Conservation (phyloP, 2,797 vertebrate genomes). For the Hapalemur alaotrensis region DNA sequence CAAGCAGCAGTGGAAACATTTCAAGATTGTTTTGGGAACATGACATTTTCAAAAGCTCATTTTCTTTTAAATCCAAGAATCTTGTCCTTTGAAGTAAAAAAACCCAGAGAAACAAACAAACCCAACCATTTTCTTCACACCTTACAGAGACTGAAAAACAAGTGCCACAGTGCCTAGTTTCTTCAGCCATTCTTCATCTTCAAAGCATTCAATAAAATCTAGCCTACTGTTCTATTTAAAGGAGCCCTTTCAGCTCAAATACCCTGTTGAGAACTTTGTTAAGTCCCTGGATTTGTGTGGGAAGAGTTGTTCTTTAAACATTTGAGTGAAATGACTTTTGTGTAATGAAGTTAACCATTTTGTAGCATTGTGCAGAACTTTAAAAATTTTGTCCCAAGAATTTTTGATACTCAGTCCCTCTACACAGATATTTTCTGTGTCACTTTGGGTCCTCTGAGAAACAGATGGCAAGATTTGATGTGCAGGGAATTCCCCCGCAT, state of each 20-base stretch:
- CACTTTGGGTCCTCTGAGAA: neutral
- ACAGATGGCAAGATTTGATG: neutral
- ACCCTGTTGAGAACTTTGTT: neutral
- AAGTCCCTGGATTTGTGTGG: slow-evolving; percentile 8
- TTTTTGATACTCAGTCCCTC: neutral
- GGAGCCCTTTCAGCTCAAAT: neutral
- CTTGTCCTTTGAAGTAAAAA: slow-evolving; percentile 29
- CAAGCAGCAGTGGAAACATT: neutral
- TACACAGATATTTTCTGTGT: neutral
- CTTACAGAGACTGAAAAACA: neutral
- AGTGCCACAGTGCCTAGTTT: neutral
- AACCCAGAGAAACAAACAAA: neutral
- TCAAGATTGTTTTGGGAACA: neutral
- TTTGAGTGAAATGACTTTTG: neutral
- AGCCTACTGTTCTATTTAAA: neutral
- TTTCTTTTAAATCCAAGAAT: slow-evolving; percentile 38
- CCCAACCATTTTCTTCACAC: neutral
- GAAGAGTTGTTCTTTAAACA: neutral
- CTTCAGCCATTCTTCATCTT: neutral
- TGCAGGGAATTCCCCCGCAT: neutral
- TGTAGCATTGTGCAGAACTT: neutral
- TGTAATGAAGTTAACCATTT: slow-evolving; percentile 40
- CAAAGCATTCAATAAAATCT: neutral
- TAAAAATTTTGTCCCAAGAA: neutral
- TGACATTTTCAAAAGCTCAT: neutral